Evolutionary conservation across 2,113 vertebrate species (phyloP).

Genomic region (Petrocephalus microphthalmus): DNA sequence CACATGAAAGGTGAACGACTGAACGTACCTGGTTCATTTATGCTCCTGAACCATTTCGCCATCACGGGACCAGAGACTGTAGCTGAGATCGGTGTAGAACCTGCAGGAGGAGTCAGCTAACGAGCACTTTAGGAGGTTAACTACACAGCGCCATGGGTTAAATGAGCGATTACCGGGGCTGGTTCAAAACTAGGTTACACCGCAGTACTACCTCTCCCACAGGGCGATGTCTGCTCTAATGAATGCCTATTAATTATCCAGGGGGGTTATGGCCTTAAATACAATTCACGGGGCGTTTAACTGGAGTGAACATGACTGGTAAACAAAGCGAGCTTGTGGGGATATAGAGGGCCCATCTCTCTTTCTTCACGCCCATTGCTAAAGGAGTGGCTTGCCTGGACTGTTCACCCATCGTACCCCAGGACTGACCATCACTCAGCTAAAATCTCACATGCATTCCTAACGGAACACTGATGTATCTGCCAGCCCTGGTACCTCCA

Average conservation of each 20-base stretch:
- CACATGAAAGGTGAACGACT: neutral
- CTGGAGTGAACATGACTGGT: conserved; percentile 55
- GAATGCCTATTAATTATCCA: conserved; percentile 62
- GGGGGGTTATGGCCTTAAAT: conserved; percentile 53
- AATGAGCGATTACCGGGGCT: neutral
- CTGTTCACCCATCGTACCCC: neutral
- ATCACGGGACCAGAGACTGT: neutral
- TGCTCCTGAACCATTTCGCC: neutral
- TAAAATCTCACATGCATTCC: neutral
- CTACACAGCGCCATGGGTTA: neutral
- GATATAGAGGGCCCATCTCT: conserved; percentile 36
- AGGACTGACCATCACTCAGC: neutral
- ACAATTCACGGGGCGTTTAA: conserved; percentile 62
- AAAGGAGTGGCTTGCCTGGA: neutral
- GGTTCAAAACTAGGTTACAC: neutral
- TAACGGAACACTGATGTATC: neutral
- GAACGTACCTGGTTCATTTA: neutral
- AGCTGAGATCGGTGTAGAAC: neutral
- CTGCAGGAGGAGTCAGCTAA: neutral
- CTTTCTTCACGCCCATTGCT: neutral
- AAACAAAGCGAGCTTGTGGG: conserved; percentile 55
- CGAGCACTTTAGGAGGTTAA: neutral
- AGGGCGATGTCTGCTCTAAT: conserved; percentile 57
- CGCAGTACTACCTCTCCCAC: conserved; percentile 10
- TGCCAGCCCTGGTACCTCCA: neutral